Percentiles rank a stretch among this genome's conserved stretches.
Evolutionary conservation across 2,113 vertebrate species (phyloP).

Genomic region (Leptobrachium leishanense): DNA sequence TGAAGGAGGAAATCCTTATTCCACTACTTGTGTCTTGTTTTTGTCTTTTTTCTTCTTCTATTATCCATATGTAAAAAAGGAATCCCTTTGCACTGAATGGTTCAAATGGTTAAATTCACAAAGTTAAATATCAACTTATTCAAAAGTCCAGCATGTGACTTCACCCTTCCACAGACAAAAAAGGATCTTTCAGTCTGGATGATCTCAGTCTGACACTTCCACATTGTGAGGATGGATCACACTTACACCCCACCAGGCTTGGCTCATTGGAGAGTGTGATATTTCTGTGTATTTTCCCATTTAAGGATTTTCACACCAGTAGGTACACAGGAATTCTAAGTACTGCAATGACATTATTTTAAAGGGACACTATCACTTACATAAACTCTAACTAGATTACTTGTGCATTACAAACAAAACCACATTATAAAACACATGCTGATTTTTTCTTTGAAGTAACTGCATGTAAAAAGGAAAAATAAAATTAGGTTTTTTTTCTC

Average conservation of each 20-base stretch:
- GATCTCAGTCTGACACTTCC: slow-evolving; percentile 29
- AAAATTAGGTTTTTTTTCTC: no score
- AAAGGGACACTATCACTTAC: no score
- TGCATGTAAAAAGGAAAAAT: no score
- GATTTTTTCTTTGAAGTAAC: no score
- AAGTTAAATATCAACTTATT: slow-evolving; percentile 1
- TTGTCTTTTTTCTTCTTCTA: no score
- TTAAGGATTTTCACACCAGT: background rate
- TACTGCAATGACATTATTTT: no score
- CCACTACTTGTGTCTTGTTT: no score
- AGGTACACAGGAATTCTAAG: background rate
- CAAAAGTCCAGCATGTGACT: slow-evolving; percentile 5
- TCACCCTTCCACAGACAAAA: slow-evolving; percentile 15
- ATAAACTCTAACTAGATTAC: no score
- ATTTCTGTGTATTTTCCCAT: background rate
- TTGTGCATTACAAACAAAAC: no score
- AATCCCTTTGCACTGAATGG: background rate
- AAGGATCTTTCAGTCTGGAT: background rate
- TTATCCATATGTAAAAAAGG: no score
- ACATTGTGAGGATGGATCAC: background rate
- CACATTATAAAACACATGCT: no score
- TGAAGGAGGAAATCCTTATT: no score
- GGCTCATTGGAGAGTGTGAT: background rate
- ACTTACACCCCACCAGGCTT: background rate
- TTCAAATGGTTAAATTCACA: background rate